Evolutionary conservation across 2,113 vertebrate genomes (phyloP), one percentile per base, ranked within the genome.

Genomic region (Antechinus flavipes): DNA sequence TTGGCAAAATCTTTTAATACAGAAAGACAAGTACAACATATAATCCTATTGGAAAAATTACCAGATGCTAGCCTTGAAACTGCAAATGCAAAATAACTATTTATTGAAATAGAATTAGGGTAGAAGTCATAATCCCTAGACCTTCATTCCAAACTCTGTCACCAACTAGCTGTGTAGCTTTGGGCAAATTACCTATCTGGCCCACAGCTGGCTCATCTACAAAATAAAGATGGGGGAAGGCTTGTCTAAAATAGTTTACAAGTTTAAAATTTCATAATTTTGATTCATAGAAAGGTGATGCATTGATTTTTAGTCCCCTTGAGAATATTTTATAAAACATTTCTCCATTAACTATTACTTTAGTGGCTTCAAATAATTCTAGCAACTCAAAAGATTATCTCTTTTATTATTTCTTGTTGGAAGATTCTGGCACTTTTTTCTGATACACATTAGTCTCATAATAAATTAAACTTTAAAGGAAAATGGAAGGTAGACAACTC

Each of bases 331-430:
- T 30, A 8, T 94, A 42, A 96, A 94, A n/a, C 30, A 76, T 92
- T 89, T 97, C 94, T 96, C 89, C 47, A n/a, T 92, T 90, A 92
- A 92, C 93, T 91, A 93, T 19, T 89, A 26, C 42, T 91, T 22
- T 84, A 84, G 12, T 92, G 91, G 93, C 91, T 22, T 23, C 16
- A 90, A 92, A 95, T 90, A 91, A 27, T 53, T 94, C 35, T 84
- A 42, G 6, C 68, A 84, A 42, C 6, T 84, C n/a, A 42, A 8
- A 84, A 42, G 16, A 84, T 84, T 84, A 8, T 16, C 68, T 1
- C 92, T 91, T 35, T 3, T 8, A 46, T 49, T 53, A 58, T 93
- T 95, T 95, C 89, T 93, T 55, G 76, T 50, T 90, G 16, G 26
- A 93, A 96, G 26, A 0, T 47, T 47, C 22, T 56, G n/a, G 1